Conservation (phyloP, 2,113 vertebrate genomes). For the Embiotoca jacksoni region DNA sequence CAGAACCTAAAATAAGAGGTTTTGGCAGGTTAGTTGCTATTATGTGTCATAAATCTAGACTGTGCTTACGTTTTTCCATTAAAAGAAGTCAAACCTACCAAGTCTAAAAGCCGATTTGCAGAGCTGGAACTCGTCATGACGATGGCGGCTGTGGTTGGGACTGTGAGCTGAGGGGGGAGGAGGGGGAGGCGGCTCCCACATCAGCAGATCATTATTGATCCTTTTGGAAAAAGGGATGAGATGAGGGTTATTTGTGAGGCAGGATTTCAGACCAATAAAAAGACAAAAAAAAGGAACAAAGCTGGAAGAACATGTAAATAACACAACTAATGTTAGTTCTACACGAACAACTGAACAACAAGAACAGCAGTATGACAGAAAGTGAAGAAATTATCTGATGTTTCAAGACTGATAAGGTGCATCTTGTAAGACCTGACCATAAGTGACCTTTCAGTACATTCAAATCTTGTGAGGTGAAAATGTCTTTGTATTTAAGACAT, state of each 20-base stretch:
- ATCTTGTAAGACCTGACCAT: not conserved
- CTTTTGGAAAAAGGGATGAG: conserved; percentile 67
- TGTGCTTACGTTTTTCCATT: conserved; percentile 15
- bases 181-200: conserved; percentile 88
- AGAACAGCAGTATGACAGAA: not conserved
- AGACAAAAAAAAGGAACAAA: conserved; percentile 10
- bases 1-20: not conserved
- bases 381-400: not conserved
- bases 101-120: conserved; percentile 93
- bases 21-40: not conserved
- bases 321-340: not conserved
- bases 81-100: conserved; percentile 78
- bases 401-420: not conserved
- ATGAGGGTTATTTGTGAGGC: conserved; percentile 7
- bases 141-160: conserved; percentile 51
- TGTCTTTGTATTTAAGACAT: not conserved
- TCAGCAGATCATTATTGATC: conserved; percentile 93
- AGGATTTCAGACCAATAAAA: conserved; percentile 10
- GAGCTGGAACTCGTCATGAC: conserved; percentile 87
- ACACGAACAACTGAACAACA: not conserved
- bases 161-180: conserved; percentile 58
- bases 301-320: not conserved
- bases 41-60: conserved; percentile 3
- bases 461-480: too few species aligned
- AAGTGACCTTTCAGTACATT: not conserved